phyloP scores from a whole-genome alignment of 2,888 invertebrate genomes.

The Agrotis ipsilon region DNA sequence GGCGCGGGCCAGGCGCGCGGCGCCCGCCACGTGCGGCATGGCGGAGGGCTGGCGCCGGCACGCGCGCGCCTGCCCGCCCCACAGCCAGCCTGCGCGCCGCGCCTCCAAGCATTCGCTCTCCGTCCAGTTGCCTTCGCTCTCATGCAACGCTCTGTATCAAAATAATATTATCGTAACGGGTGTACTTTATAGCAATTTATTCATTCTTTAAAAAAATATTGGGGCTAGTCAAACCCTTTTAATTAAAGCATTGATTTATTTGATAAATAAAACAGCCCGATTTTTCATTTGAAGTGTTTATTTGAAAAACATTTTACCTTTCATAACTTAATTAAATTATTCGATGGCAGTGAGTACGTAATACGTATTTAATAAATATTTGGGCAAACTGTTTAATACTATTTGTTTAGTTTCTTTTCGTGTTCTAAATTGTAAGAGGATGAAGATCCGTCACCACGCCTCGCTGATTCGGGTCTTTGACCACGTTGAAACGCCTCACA shows the following conservation, averaged over 20 bases:
- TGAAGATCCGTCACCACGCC: slow-evolving; percentile 75
- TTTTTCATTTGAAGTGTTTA: slow-evolving; percentile 49
- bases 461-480: slow-evolving; percentile 82
- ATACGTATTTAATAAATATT: slow-evolving; percentile 43
- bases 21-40: slow-evolving; percentile 95
- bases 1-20: slow-evolving; percentile 93
- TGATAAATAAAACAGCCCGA: slow-evolving; percentile 52
- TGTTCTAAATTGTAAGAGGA: slow-evolving; percentile 69
- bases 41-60: slow-evolving; percentile 93
- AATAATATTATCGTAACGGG: slow-evolving; percentile 39
- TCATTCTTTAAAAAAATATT: slow-evolving; percentile 20
- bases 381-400: slow-evolving; percentile 49
- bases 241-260: slow-evolving; percentile 27
- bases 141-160: slow-evolving; percentile 81
- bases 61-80: slow-evolving; percentile 92
- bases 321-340: slow-evolving; percentile 40
- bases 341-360: slow-evolving; percentile 63
- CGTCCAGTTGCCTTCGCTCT: slow-evolving; percentile 88
- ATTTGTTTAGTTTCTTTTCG: slow-evolving; percentile 72
- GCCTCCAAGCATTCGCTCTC: slow-evolving; percentile 84
- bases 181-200: slow-evolving; percentile 25
- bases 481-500: slow-evolving; percentile 88
- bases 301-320: slow-evolving; percentile 52
- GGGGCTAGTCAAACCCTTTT: slow-evolving; percentile 16
- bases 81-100: slow-evolving; percentile 89